A percentile compares a stretch with the other conserved stretches of the same genome.
phyloP scores from a whole-genome alignment of 2,113 vertebrate genomes.

The Tragelaphus imberbis region DNA sequence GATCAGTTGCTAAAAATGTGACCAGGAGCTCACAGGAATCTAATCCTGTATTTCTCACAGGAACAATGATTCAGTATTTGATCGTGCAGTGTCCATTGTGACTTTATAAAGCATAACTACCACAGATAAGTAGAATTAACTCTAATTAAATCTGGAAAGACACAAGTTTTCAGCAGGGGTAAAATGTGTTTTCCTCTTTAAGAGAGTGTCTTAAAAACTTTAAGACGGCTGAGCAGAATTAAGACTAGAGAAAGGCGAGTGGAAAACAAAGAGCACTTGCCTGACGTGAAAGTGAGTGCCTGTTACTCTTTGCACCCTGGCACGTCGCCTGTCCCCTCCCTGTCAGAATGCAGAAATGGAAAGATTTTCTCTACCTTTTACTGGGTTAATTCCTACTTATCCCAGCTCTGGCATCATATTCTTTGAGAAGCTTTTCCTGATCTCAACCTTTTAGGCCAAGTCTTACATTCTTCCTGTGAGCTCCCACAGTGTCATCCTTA shows the following conservation, averaged over 20 bases:
- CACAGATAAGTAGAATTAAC: background rate
- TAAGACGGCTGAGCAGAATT: background rate
- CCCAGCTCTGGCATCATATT: background rate
- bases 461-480: rapidly evolving
- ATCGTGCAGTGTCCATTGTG: background rate
- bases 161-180: background rate
- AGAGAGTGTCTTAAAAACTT: background rate
- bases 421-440: background rate
- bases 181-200: background rate
- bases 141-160: background rate
- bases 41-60: background rate
- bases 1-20: background rate
- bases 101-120: background rate
- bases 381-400: background rate
- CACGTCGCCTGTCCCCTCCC: background rate
- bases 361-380: background rate
- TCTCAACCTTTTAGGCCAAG: background rate
- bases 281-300: rapidly evolving
- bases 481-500: rapidly evolving
- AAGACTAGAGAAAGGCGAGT: background rate
- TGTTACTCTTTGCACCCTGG: background rate
- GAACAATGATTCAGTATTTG: background rate
- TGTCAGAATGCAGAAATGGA: background rate
- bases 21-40: background rate
- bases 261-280: rapidly evolving